A percentile compares a stretch with the other conserved stretches of the same genome.
phyloP scores from a whole-genome alignment of 2,888 invertebrate genomes.

The Idaea straminata region DNA sequence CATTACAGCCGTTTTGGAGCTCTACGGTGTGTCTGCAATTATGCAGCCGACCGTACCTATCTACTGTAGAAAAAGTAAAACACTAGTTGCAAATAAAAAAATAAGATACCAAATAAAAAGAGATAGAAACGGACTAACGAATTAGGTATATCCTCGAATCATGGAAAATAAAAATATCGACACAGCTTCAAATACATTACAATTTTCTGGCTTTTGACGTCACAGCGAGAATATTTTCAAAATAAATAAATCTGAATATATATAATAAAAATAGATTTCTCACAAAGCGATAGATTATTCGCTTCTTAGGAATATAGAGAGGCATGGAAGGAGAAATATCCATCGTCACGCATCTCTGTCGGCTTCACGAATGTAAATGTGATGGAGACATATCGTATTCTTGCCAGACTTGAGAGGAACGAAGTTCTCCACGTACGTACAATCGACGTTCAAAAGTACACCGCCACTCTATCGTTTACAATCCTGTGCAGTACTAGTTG shows the following conservation, averaged over 20 bases:
- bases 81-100: too few species aligned
- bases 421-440: constrained; percentile 58
- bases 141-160: neutral
- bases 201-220: neutral
- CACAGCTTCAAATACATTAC: neutral
- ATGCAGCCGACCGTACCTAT: too few species aligned
- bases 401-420: constrained; percentile 50
- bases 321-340: constrained; percentile 45
- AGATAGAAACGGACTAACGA: too few species aligned
- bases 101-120: too few species aligned
- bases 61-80: too few species aligned
- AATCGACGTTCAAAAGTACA: too few species aligned
- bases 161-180: neutral
- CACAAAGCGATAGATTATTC: constrained; percentile 17
- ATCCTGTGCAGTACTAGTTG: too few species aligned
- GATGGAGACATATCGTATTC: constrained; percentile 72
- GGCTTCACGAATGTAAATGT: constrained; percentile 67
- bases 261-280: constrained; percentile 15
- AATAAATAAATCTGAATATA: constrained; percentile 6
- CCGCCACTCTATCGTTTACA: too few species aligned
- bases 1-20: too few species aligned
- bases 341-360: constrained; percentile 54
- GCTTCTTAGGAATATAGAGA: constrained; percentile 31
- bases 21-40: too few species aligned
- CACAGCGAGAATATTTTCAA: constrained; percentile 15